Conservation (phyloP, 2,113 vertebrate species). For the Geothlypis trichas region DNA sequence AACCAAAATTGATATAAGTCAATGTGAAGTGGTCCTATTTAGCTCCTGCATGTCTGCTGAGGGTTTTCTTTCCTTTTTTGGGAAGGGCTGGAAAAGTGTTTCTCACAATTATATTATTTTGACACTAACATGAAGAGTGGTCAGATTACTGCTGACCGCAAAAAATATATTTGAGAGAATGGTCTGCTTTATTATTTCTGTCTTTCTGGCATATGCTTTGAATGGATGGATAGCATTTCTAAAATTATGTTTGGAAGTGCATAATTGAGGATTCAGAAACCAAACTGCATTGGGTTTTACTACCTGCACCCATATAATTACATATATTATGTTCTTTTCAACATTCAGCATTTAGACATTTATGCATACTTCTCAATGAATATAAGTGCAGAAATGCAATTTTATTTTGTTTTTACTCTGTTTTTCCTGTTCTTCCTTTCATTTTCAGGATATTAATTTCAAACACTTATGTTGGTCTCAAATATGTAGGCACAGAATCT, state of each 20-base stretch:
- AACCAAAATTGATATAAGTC: not conserved
- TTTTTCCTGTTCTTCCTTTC: not conserved
- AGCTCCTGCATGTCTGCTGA: not conserved
- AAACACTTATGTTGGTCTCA: not conserved
- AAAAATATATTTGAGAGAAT: not conserved
- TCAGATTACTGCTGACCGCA: not conserved
- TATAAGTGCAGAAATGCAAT: not conserved
- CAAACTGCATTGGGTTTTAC: not conserved
- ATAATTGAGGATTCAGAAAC: not conserved
- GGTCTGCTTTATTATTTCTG: not conserved
- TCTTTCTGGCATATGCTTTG: not conserved
- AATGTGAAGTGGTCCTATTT: not conserved
- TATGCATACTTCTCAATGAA: not conserved
- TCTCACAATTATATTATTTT: constrained; percentile 8
- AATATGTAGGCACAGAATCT: not conserved
- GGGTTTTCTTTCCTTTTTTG: constrained; percentile 8
- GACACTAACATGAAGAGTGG: not conserved
- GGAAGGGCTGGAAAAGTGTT: not conserved
- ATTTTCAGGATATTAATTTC: not conserved
- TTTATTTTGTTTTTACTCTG: not conserved
- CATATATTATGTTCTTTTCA: not conserved
- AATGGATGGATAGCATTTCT: not conserved
- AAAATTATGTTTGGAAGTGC: not conserved
- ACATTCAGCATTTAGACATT: not conserved
- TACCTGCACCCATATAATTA: not conserved